Conservation (phyloP, 2,797 vertebrate species). For the Hybognathus amarus region DNA sequence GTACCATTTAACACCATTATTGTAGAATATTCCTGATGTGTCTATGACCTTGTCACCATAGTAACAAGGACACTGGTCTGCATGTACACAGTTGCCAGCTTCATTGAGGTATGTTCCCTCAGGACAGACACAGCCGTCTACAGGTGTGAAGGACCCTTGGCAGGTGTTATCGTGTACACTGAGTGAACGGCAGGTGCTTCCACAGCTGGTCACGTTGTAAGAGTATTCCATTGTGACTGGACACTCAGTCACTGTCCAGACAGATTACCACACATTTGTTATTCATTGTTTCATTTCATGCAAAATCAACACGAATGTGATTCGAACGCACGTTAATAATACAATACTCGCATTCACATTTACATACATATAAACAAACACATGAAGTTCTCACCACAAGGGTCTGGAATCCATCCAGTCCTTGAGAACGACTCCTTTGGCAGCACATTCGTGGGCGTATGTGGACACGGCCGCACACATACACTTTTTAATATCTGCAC, state of each 20-base stretch:
- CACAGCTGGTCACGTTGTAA: constrained; percentile 78
- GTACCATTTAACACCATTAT: constrained; percentile 70
- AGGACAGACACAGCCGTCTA: constrained; percentile 85
- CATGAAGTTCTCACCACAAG: constrained; percentile 77
- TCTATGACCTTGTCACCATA: constrained; percentile 57
- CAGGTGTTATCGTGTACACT: constrained; percentile 75
- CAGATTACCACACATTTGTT: too few species aligned
- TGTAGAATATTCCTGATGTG: not conserved
- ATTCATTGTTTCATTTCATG: too few species aligned
- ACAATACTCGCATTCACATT: too few species aligned
- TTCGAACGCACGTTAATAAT: too few species aligned
- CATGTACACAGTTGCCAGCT: constrained; percentile 73
- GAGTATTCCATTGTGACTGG: constrained; percentile 76
- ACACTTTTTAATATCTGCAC: constrained; percentile 78
- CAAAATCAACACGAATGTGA: too few species aligned
- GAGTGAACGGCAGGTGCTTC: constrained; percentile 80
- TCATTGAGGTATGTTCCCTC: constrained; percentile 78
- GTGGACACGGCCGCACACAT: constrained; percentile 84
- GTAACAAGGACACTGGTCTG: constrained; percentile 79
- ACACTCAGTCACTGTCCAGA: constrained; percentile 63
- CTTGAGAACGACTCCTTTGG: constrained; percentile 70
- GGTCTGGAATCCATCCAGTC: constrained; percentile 75
- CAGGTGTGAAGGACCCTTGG: constrained; percentile 58
- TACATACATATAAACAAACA: too few species aligned
- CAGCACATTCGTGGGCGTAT: constrained; percentile 82